Conservation (phyloP, 2,113 vertebrate species). For the Romanogobio albipinnatus region DNA sequence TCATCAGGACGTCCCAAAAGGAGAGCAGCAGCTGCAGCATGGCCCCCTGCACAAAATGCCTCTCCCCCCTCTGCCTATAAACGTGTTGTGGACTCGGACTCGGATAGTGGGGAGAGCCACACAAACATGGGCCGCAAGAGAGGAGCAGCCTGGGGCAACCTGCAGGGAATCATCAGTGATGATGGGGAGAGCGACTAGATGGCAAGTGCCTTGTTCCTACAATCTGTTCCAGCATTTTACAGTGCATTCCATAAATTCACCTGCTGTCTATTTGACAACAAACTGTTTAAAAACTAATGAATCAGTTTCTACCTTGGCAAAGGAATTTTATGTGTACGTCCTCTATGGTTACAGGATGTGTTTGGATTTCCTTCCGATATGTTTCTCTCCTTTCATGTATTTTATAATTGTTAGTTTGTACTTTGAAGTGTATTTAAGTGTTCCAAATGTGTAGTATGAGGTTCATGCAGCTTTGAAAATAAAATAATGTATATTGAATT, state of each 20-base stretch:
- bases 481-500: constrained; percentile 8
- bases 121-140: constrained; percentile 43
- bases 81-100: constrained; percentile 65
- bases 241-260: background rate
- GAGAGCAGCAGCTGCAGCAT: constrained; percentile 49
- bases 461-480: background rate
- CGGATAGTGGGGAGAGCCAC: constrained; percentile 64
- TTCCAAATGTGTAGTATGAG: background rate
- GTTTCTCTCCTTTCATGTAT: background rate
- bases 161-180: constrained; percentile 85
- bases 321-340: background rate
- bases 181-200: constrained; percentile 78
- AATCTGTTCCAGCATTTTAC: background rate
- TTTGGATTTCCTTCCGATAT: background rate
- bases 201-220: background rate
- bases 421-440: background rate
- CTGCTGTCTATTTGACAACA: background rate
- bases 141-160: constrained; percentile 70
- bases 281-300: background rate
- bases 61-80: constrained; percentile 51
- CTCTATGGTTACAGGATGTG: background rate
- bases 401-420: constrained; percentile 34
- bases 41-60: background rate
- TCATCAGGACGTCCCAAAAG: constrained; percentile 73
- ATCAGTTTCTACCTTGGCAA: background rate